Evolutionary conservation across 2,888 invertebrate genomes (phyloP).

Genomic region (Scrobipalpa costella): DNA sequence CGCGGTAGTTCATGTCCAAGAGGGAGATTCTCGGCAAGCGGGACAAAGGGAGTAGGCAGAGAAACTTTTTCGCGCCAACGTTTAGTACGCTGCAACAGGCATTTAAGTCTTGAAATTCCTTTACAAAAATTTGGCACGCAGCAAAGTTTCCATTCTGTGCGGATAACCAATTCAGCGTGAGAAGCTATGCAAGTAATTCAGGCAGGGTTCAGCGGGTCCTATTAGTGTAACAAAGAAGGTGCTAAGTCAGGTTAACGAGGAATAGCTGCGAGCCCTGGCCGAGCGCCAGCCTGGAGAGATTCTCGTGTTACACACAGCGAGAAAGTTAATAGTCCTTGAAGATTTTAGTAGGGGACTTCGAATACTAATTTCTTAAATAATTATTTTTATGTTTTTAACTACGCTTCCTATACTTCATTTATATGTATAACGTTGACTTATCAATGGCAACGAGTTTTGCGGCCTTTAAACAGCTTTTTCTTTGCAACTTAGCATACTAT

Average conservation of each 20-base stretch:
- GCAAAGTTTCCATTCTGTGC: background rate
- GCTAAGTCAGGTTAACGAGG: conserved; percentile 52
- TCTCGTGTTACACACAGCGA: background rate
- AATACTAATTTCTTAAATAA: no score
- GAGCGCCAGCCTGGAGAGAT: conserved; percentile 38
- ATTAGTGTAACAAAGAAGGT: conserved; percentile 45
- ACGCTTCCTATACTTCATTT: no score
- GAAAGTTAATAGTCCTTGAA: background rate
- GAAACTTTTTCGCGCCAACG: no score
- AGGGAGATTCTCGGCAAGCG: no score
- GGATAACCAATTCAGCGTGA: conserved; percentile 23
- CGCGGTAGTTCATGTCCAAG: no score
- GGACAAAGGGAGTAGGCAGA: no score
- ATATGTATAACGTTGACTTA: no score
- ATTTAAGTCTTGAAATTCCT: background rate
- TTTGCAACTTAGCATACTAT: no score
- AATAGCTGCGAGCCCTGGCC: conserved; percentile 43
- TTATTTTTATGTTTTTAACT: no score
- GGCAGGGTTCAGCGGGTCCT: conserved; percentile 28
- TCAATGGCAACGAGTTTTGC: no score
- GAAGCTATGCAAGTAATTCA: conserved; percentile 23
- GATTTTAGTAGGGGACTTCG: no score
- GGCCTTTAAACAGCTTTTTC: no score
- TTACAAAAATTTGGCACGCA: background rate
- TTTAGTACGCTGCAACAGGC: background rate